Evolutionary conservation across 30 jellyfish, hydroid and myxozoan species (phyloP).

Genomic region (Turritopsis rubra): DNA sequence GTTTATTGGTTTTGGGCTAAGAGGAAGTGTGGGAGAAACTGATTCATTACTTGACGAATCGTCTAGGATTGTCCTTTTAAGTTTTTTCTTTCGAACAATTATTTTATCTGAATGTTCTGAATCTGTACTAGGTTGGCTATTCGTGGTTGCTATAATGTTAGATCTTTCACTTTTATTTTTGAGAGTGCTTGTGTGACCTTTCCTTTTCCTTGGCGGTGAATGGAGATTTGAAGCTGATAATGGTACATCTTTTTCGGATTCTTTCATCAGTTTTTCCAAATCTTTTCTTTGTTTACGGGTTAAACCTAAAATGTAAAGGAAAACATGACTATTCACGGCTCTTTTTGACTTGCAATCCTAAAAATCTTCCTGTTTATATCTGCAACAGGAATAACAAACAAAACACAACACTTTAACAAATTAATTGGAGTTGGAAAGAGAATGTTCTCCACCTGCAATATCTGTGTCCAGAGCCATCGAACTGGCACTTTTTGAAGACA

Average conservation of each 20-base stretch:
- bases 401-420: too few species aligned
- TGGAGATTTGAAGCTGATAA: neutral
- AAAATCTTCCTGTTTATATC: too few species aligned
- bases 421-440: too few species aligned
- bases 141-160: neutral
- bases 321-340: too few species aligned
- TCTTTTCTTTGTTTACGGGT: constrained; percentile 26
- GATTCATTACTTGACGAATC: neutral
- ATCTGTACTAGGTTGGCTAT: neutral
- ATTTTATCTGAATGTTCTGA: neutral
- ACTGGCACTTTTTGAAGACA: neutral
- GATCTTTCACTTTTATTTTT: neutral
- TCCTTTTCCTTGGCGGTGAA: neutral
- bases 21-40: neutral
- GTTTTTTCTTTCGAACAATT: neutral
- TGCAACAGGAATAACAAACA: too few species aligned
- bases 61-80: neutral
- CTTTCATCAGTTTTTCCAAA: constrained; percentile 7
- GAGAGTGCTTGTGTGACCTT: neutral
- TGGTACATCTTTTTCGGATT: neutral
- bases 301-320: neutral
- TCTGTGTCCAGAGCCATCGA: neutral
- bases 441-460: neutral
- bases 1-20: neutral
- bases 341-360: neutral